Evolutionary conservation across 2,888 invertebrate species (phyloP).

Genomic region (Platycheirus rosarum): DNA sequence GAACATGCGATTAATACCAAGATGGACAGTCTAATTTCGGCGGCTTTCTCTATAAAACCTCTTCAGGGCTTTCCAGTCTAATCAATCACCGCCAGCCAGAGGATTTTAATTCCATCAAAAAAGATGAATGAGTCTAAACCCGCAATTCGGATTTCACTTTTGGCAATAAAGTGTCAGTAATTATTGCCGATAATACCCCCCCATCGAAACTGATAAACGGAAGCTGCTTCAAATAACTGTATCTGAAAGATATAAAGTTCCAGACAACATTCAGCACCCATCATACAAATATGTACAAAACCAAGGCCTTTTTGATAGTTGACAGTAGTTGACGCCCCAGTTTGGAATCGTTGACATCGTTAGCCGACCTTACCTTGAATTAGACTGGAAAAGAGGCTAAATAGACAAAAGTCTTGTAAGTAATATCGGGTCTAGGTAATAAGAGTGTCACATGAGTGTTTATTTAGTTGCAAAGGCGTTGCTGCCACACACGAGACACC

Average conservation of each 20-base stretch:
- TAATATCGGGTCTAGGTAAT: constrained; percentile 63
- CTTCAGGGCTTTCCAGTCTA: constrained; percentile 29
- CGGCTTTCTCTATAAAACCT: constrained; percentile 57
- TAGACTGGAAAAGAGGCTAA: constrained; percentile 35
- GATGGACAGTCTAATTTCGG: constrained; percentile 49
- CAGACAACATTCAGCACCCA: constrained; percentile 2
- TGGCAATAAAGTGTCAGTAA: constrained; percentile 31
- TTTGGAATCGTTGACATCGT: constrained; percentile 62
- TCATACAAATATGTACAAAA: no score
- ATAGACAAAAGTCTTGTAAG: constrained; percentile 29
- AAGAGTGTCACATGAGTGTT: constrained; percentile 55
- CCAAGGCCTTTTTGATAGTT: neutral
- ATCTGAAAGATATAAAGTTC: constrained; percentile 17
- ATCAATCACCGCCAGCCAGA: constrained; percentile 33
- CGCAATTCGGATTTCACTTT: constrained; percentile 31
- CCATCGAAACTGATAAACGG: constrained; percentile 26
- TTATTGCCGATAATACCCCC: constrained; percentile 23
- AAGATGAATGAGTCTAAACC: constrained; percentile 20
- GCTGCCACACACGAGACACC: constrained; percentile 17
- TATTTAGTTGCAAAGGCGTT: constrained; percentile 42
- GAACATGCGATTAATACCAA: constrained; percentile 51
- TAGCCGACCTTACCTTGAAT: constrained; percentile 68
- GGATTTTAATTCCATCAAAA: constrained; percentile 1
- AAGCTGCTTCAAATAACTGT: constrained; percentile 21
- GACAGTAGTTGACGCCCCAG: constrained; percentile 42